phyloP scores from a whole-genome alignment of 2,113 vertebrate genomes.

The Chinchilla lanigera region DNA sequence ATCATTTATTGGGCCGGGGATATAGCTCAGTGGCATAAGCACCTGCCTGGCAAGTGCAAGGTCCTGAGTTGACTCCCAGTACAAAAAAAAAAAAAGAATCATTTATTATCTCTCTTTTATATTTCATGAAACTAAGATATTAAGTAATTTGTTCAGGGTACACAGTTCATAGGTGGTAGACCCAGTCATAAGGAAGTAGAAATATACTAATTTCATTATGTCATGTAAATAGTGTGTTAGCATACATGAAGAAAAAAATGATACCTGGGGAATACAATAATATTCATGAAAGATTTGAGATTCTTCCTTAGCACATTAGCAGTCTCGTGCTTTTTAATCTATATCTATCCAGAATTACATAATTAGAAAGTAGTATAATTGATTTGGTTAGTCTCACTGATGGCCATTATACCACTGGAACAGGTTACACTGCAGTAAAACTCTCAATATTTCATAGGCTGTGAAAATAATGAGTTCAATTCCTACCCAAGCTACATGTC shows the following conservation, averaged over 20 bases:
- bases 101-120: neutral
- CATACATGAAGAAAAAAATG: neutral
- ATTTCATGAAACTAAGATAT: neutral
- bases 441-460: neutral
- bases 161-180: neutral
- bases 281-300: neutral
- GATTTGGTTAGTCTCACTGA: neutral
- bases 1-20: no score
- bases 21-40: no score
- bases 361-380: neutral
- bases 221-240: neutral
- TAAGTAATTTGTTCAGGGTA: neutral
- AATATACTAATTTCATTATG: neutral
- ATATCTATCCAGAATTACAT: neutral
- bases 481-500: neutral
- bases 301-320: neutral
- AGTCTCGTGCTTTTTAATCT: neutral
- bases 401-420: neutral
- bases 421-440: neutral
- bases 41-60: no score
- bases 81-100: no score
- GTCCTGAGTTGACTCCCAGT: no score
- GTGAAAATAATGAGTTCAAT: neutral
- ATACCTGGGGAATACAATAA: neutral
- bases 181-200: neutral